Conservation (phyloP, 1,140 invertebrate genomes). For the Lanistes nyassanus region DNA sequence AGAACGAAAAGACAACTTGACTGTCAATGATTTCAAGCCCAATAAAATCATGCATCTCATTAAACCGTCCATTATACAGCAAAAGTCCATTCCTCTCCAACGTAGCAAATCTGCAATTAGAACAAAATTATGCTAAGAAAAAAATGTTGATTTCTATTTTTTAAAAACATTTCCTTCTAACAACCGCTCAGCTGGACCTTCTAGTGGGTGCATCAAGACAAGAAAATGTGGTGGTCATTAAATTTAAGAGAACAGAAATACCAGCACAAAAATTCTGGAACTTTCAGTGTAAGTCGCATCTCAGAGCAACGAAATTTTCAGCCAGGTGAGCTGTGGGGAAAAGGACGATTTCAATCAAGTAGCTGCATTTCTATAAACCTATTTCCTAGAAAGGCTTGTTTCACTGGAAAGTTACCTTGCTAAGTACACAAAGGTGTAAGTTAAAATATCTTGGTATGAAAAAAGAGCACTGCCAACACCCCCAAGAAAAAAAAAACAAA, state of each 20-base stretch:
- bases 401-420: no score
- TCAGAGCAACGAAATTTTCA: no score
- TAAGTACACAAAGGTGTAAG: no score
- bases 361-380: no score
- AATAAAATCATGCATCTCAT: constrained; percentile 94
- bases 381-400: no score
- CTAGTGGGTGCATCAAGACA: background rate
- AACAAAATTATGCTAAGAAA: background rate
- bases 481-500: background rate
- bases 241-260: background rate
- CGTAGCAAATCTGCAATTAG: constrained; percentile 81
- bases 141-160: background rate
- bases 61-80: constrained; percentile 95
- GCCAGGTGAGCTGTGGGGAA: no score
- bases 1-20: constrained; percentile 88
- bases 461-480: no score
- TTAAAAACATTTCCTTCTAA: constrained; percentile 15
- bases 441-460: no score
- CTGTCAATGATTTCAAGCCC: constrained; percentile 85
- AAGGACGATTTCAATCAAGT: no score
- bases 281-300: no score
- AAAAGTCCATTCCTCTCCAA: constrained; percentile 84
- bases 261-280: no score
- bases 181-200: background rate
- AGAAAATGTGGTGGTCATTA: background rate